Evolutionary conservation across 2,797 vertebrate genomes (phyloP).

Genomic region (Tangara arthus): DNA sequence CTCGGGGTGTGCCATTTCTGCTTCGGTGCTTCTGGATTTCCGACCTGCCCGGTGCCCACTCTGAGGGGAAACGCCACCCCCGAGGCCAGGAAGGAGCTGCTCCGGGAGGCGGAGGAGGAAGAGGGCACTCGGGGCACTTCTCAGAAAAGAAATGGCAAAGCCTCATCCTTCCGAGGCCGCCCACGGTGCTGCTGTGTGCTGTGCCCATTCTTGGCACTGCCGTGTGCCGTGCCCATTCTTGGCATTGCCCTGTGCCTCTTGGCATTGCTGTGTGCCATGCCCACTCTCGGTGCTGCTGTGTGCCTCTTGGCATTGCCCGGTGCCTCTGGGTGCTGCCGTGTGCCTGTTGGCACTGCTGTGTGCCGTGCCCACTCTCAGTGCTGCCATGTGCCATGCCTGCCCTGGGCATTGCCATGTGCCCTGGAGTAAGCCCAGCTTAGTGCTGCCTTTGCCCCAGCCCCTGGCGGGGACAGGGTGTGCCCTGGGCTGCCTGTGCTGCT

Average conservation of each 20-base stretch:
- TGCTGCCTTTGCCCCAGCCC: neutral
- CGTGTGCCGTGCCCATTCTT: too few relatives aligned
- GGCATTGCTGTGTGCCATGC: too few relatives aligned
- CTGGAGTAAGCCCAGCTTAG: neutral
- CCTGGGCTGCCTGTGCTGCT: neutral
- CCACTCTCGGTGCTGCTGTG: too few relatives aligned
- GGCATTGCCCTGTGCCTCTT: too few relatives aligned
- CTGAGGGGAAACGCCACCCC: constrained; percentile 9
- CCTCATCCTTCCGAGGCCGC: constrained; percentile 38
- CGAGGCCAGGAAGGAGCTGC: neutral
- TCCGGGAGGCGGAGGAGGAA: neutral
- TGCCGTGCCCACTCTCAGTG: too few relatives aligned
- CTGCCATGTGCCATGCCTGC: too few relatives aligned
- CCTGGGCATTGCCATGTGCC: too few relatives aligned
- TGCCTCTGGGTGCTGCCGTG: too few relatives aligned
- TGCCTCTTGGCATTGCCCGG: too few relatives aligned
- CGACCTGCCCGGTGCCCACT: neutral
- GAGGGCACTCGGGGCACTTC: neutral
- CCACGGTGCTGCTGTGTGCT: neutral
- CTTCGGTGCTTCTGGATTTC: neutral
- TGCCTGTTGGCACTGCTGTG: too few relatives aligned
- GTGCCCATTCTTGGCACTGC: neutral
- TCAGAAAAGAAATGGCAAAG: constrained; percentile 28
- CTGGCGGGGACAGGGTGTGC: neutral
- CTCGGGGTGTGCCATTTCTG: neutral